A percentile compares a stretch with the other conserved stretches of the same genome.
Conservation (phyloP, 2,797 vertebrate genomes). For the Echiichthys vipera region DNA sequence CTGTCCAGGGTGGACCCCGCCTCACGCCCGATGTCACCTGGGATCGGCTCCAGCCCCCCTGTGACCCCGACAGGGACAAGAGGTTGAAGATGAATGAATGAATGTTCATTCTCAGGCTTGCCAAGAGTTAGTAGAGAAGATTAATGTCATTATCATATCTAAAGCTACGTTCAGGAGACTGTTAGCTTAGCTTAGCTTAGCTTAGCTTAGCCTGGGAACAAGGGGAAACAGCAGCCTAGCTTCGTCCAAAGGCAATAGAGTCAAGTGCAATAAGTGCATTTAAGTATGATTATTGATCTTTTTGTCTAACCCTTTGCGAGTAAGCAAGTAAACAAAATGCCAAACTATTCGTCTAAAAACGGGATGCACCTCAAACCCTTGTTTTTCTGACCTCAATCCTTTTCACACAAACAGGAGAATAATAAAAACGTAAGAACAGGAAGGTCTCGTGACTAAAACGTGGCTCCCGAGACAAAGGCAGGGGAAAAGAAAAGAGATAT, state of each 20-base stretch:
- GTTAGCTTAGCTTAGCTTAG: neutral
- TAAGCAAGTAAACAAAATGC: neutral
- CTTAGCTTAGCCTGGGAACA: neutral
- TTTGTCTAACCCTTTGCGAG: neutral
- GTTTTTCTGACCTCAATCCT: slow-evolving; percentile 13
- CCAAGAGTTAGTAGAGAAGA: too few species aligned
- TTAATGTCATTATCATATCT: neutral
- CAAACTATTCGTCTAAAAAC: neutral
- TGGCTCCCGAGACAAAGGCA: slow-evolving; percentile 13
- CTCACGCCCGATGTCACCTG: too few species aligned
- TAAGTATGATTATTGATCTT: neutral
- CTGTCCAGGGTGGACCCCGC: too few species aligned
- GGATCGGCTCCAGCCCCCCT: too few species aligned
- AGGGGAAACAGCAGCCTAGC: neutral
- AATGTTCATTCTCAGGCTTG: neutral
- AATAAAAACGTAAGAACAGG: slow-evolving; percentile 21
- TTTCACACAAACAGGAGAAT: slow-evolving; percentile 15
- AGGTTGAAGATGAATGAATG: too few species aligned
- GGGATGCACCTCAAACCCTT: too few species aligned
- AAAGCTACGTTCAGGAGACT: neutral
- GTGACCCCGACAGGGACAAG: too few species aligned
- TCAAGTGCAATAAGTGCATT: too few species aligned
- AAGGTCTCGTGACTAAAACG: slow-evolving; percentile 20
- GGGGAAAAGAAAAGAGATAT: neutral
- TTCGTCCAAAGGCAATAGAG: neutral